Evolutionary conservation across 2,797 vertebrate genomes (phyloP).

Genomic region (Gymnothorax reevesii): DNA sequence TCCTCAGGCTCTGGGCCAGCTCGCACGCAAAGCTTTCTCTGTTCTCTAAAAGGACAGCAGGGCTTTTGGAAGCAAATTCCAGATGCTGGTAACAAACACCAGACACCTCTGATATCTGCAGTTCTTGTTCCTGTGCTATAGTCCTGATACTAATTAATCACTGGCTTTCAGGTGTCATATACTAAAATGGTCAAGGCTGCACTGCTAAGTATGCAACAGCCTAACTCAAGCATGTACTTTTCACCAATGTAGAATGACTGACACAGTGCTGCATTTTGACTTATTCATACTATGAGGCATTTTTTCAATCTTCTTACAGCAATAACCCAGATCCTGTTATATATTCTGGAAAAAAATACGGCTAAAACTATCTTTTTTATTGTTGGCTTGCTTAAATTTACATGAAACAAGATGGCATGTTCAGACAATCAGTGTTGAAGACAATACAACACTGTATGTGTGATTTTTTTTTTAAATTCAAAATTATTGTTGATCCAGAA

Average conservation of each 20-base stretch:
- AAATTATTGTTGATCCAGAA: neutral
- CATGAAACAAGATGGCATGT: neutral
- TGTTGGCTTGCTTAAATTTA: neutral
- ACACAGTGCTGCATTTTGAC: neutral
- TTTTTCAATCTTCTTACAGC: neutral
- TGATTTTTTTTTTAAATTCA: neutral
- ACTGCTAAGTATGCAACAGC: neutral
- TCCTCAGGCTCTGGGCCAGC: neutral
- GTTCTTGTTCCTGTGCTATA: neutral
- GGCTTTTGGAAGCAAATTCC: neutral
- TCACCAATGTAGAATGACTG: conserved; percentile 3
- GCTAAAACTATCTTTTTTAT: neutral
- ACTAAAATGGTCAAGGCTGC: neutral
- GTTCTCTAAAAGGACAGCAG: neutral
- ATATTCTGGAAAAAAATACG: neutral
- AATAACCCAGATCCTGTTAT: neutral
- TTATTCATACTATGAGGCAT: neutral
- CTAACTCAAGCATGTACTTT: conserved; percentile 1
- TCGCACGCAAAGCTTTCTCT: neutral
- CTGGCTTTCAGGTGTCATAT: neutral
- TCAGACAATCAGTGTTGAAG: neutral
- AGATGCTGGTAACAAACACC: neutral
- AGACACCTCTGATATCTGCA: neutral
- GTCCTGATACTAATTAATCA: neutral
- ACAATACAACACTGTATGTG: neutral